Base-by-base conservation (phyloP, 2,888 invertebrate genomes). In the Leptodirus hochenwartii region DNA sequence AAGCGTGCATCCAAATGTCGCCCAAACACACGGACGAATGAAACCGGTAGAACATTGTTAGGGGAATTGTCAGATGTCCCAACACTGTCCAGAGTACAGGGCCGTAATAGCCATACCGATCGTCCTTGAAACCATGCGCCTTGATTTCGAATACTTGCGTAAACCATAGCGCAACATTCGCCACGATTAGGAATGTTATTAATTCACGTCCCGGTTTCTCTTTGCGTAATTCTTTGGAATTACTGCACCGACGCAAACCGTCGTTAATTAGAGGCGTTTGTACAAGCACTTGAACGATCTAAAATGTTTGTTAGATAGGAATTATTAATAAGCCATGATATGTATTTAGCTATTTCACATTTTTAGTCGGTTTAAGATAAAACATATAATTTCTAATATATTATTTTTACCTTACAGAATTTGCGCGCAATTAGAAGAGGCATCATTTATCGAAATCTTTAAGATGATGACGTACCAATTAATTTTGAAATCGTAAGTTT, bases 11-110 rank as follows among this genome's bases (percentile, higher is more conserved):
- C 79, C 79, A 80, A 41, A 80, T 76, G 49, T 78, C 77, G 8
- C 73, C 74, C 25, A 80, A 62, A 44, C 78, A 79, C 0, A 77
- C 78, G n/a, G 76, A 71, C 1, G 76, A 73, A 45, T 79, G 78
- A 47, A 79, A 79, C 34, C 78, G 59, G 45, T 76, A 80, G 53
- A 79, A 79, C 64, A 79, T 73, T 34, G 73, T 76, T 3, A 80
- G 54, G 0, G 80, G 80, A 8, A 77, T 53, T 17, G 73, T 71
- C 44, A 77, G 56, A 46, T 80, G 79, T 13, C 73, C 73, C 4
- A 80, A 56, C 26, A 80, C 65, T 4, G 72, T 68, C 78, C 79
- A 80, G 15, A 70, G 42, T 3, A 68, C 64, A 41, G 67, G 66
- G 14, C 78, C 79, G 43, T 76, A 79, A 47, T 62, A 76, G 20